Evolutionary conservation across 1,140 invertebrate genomes (phyloP).

Genomic region (silkworm (Bombyx mori)): DNA sequence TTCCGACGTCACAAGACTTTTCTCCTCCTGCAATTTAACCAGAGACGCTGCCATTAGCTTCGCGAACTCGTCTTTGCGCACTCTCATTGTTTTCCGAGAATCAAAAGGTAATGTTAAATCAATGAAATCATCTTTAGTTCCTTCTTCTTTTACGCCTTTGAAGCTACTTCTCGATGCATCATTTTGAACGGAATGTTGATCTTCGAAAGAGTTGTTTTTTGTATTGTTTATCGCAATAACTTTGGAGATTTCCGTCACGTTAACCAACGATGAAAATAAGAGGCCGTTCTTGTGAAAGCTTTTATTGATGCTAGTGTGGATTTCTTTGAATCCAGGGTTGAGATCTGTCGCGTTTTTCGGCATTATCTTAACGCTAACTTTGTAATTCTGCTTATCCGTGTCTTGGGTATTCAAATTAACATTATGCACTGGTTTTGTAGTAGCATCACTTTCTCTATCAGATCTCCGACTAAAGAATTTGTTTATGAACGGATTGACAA

Average conservation of each 20-base stretch:
- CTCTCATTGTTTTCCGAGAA: slow-evolving; percentile 6
- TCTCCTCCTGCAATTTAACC: slow-evolving; percentile 4
- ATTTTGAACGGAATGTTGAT: not conserved
- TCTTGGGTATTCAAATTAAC: slow-evolving; percentile 25
- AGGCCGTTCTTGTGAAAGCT: slow-evolving; percentile 48
- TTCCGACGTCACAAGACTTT: not conserved
- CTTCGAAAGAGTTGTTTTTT: slow-evolving; percentile 2
- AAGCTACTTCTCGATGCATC: no score
- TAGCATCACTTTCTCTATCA: no score
- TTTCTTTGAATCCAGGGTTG: slow-evolving; percentile 46
- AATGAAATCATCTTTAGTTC: slow-evolving; percentile 4
- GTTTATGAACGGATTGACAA: not conserved
- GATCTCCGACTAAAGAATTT: no score
- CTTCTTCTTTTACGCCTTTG: not conserved
- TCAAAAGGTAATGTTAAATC: slow-evolving; percentile 5
- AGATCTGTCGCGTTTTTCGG: slow-evolving; percentile 37
- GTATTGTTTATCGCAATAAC: slow-evolving; percentile 36
- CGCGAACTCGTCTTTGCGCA: slow-evolving; percentile 1
- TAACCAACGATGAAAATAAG: slow-evolving; percentile 40
- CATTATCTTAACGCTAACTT: slow-evolving; percentile 45
- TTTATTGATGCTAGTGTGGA: slow-evolving; percentile 55
- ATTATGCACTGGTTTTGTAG: slow-evolving; percentile 4
- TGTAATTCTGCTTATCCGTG: slow-evolving; percentile 29
- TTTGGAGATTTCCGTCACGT: slow-evolving; percentile 56
- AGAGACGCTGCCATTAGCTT: slow-evolving; percentile 2